Conservation (phyloP, 1,140 invertebrate genomes). For the Nomia melanderi region DNA sequence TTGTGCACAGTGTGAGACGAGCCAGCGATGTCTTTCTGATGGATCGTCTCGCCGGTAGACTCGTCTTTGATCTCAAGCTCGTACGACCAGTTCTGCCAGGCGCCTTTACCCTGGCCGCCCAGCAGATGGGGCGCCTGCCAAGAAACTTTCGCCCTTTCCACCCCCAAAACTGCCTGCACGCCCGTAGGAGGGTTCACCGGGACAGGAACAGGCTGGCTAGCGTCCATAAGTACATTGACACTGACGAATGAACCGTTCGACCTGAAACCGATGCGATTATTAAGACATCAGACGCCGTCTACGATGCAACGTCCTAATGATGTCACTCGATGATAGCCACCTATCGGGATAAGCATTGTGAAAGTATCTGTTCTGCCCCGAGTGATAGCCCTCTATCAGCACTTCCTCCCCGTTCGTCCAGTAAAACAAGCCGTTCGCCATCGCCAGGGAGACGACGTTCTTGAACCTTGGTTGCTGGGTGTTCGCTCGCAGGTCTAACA, state of each 20-base stretch:
- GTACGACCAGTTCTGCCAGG: conserved; percentile 93
- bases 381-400: conserved; percentile 87
- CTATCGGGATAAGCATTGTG: conserved; percentile 86
- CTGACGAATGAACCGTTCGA: conserved; percentile 79
- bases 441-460: conserved; percentile 88
- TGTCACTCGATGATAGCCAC: conserved; percentile 48
- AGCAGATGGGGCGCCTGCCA: conserved; percentile 90
- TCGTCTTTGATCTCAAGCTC: conserved; percentile 87
- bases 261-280: conserved; percentile 20
- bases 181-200: conserved; percentile 89
- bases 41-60: conserved; percentile 79
- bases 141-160: conserved; percentile 86
- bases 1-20: conserved; percentile 85
- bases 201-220: conserved; percentile 87
- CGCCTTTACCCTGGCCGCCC: conserved; percentile 89
- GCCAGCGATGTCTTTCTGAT: conserved; percentile 83
- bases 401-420: conserved; percentile 90
- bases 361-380: conserved; percentile 85
- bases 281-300: background rate
- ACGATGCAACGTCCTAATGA: background rate
- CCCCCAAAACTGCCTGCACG: conserved; percentile 89
- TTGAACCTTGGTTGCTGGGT: conserved; percentile 89
- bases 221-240: conserved; percentile 84
- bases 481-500: conserved; percentile 87
- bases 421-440: conserved; percentile 89